phyloP scores from a whole-genome alignment of 2,113 vertebrate genomes.

The Petaurus breviceps region DNA sequence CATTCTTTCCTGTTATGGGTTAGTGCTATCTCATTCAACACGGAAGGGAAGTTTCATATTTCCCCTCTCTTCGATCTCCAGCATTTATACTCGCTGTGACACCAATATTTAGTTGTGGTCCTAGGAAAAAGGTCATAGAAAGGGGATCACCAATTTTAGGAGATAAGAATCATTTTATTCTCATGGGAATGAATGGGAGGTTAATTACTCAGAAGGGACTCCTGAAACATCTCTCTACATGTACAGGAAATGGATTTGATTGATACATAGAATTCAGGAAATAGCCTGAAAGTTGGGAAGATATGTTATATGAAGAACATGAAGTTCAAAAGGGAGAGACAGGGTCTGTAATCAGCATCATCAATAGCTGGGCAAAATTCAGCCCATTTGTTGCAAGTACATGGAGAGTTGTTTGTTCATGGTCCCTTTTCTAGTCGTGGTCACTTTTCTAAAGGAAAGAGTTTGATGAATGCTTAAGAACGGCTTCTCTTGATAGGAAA shows the following conservation, averaged over 20 bases:
- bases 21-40: slow-evolving; percentile 21
- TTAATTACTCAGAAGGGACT: slow-evolving; percentile 14
- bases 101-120: not conserved
- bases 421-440: slow-evolving; percentile 21
- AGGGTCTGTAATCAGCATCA: not conserved
- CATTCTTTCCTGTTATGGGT: not conserved
- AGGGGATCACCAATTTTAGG: not conserved
- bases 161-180: slow-evolving; percentile 35
- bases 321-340: not conserved
- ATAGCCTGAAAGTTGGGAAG: not conserved
- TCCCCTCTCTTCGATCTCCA: not conserved
- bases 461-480: not conserved
- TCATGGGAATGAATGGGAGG: not conserved
- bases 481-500: no score
- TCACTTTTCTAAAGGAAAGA: not conserved
- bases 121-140: not conserved
- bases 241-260: not conserved
- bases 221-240: not conserved
- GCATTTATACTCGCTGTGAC: not conserved
- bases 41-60: slow-evolving; percentile 19
- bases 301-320: not conserved
- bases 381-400: not conserved
- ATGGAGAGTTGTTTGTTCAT: not conserved
- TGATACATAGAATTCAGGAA: not conserved
- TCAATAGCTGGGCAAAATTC: slow-evolving; percentile 6